Conservation (phyloP, 2,888 invertebrate species). For the Meganola albula region DNA sequence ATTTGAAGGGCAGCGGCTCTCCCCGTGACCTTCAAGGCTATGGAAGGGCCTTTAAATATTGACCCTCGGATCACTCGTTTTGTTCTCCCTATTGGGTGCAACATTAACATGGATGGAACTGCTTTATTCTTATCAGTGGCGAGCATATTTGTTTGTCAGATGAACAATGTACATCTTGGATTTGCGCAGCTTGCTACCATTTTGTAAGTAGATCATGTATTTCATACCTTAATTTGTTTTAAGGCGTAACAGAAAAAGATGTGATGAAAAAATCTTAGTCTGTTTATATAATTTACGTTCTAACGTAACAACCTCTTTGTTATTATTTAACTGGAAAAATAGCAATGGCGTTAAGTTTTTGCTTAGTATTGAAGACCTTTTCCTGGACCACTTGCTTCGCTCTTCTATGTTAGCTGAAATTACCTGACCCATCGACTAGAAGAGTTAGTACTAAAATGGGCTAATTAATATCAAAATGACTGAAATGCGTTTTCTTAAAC, state of each 20-base stretch:
- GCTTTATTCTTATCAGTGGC: slow-evolving; percentile 93
- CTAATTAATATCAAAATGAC: no score
- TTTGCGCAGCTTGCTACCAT: slow-evolving; percentile 92
- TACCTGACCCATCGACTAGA: no score
- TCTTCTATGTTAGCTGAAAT: no score
- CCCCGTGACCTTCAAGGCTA: slow-evolving; percentile 90
- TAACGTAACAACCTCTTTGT: no score
- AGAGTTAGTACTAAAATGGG: no score
- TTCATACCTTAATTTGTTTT: no score
- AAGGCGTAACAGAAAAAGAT: no score
- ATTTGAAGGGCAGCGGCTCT: slow-evolving; percentile 87
- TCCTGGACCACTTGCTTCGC: no score
- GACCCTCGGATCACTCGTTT: slow-evolving; percentile 91
- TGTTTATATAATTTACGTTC: no score
- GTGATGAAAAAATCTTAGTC: no score
- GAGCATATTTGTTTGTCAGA: slow-evolving; percentile 93
- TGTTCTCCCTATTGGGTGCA: slow-evolving; percentile 93
- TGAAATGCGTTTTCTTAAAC: no score
- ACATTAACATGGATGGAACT: slow-evolving; percentile 95
- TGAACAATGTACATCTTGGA: slow-evolving; percentile 88
- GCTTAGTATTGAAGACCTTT: neutral
- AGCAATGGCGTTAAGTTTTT: neutral
- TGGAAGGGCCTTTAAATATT: slow-evolving; percentile 89
- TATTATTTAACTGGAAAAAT: no score
- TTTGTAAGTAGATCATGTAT: slow-evolving; percentile 77